Evolutionary conservation across 2,888 invertebrate species (phyloP), one percentile per base, ranked within the genome.

Genomic region (Seira sanloemensis): DNA sequence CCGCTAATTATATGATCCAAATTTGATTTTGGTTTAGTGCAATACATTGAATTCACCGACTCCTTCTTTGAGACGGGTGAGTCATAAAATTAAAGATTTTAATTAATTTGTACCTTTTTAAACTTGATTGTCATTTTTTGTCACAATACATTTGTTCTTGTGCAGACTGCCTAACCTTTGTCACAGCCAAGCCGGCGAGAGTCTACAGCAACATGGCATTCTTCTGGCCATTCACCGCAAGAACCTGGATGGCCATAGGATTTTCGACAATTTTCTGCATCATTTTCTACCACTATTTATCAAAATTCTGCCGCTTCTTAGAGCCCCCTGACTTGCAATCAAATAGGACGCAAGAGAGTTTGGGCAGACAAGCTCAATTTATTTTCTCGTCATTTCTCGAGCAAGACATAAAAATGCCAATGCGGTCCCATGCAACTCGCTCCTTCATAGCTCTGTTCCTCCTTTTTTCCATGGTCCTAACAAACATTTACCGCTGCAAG

Each of bases 141-240:
- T n/a, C n/a, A n/a, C n/a, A n/a, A n/a, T n/a, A n/a, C n/a, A n/a
- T n/a, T n/a, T n/a, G n/a, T n/a, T n/a, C n/a, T n/a, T n/a, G n/a
- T n/a, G n/a, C n/a, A n/a, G n/a, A n/a, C n/a, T 87, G 75, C 75
- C 73, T 87, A 9, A 85, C 86, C 18, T 87, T 78, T 76, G 85
- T 86, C 27, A 87, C 87, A 0, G 66, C 80, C 16, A 73, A 83
- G 25, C 85, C 85, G 37, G 19, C 46, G 7, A 26, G 69, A 25
- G 16, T 87, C 0, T 86, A 58, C 58, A 76, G 76, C 16, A 21
- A 80, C 0, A 5, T 37, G 1, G 84, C 86, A 1, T n/a, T 86
- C 1, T 50, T 80, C 21, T 86, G 84, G 84, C 78, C 86, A 1
- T 86, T 86, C 50, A 27, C 73, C 19, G 0, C 65, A 0, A 7